Evolutionary conservation across 2,797 vertebrate species (phyloP).

Genomic region (Phaenicophaeus curvirostris): DNA sequence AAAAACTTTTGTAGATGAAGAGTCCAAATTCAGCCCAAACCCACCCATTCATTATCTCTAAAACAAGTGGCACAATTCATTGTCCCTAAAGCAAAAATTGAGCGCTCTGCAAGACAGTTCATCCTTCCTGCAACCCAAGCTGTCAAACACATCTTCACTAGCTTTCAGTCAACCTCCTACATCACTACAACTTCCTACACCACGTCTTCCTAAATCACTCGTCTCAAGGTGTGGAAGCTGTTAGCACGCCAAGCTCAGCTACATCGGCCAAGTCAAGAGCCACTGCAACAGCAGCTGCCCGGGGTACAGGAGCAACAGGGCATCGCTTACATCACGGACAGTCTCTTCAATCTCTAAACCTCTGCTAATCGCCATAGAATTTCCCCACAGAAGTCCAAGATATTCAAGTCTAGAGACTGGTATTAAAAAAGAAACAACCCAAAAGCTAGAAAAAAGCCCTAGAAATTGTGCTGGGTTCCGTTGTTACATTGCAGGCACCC

Average conservation of each 20-base stretch:
- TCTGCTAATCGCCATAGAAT: neutral
- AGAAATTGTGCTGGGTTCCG: neutral
- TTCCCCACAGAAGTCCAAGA: neutral
- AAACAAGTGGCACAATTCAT: accelerated
- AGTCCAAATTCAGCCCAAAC: neutral
- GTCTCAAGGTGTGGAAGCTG: neutral
- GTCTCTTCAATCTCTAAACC: neutral
- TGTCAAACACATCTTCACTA: neutral
- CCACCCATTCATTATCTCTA: accelerated
- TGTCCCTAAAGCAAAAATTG: accelerated
- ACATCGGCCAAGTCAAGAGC: neutral
- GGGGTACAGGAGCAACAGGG: neutral
- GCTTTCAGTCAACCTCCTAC: neutral
- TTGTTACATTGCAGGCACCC: neutral
- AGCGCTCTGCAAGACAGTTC: accelerated
- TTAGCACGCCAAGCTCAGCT: neutral
- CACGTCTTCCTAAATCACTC: neutral
- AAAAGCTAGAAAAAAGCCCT: neutral
- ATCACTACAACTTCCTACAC: neutral
- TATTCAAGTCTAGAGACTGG: neutral
- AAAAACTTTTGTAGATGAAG: accelerated
- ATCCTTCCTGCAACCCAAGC: neutral
- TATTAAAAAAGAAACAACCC: neutral
- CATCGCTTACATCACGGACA: neutral
- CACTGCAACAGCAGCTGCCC: neutral